Evolutionary conservation across 2,113 vertebrate species (phyloP), one percentile per base, ranked within the genome.

Genomic region (Myrmecophaga tridactyla): DNA sequence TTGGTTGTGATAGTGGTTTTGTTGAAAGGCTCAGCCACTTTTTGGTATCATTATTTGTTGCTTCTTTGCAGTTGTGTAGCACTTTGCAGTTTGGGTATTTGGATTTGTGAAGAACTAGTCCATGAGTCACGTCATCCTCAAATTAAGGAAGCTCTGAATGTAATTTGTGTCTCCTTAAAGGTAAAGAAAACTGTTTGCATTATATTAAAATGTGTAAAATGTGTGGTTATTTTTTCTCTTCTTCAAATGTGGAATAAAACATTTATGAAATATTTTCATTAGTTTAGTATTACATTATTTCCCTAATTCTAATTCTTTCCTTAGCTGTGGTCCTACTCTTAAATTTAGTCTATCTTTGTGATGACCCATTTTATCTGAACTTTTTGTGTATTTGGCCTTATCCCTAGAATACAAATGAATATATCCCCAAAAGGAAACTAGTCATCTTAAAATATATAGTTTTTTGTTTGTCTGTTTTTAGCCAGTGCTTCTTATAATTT

Each of bases 81-180:
- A 72, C 98, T 99, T 97, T 99, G 99, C 97, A 99, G 99, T 97
- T 98, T 99, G 98, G 99, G 99, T 67, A 99, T 99, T 98, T 99
- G 99, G 99, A 99, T 99, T 95, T 99, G 99, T 97, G 99, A 99
- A 97, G 99, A 99, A 97, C 96, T 99, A 90, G 99, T 99, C 82
- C 99, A 99, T 48, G 99, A 99, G 90, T 99, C 99, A 70, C 99
- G 98, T 92, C 99, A 99, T 98, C 99, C 99, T 48, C 99, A 99
- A 98, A 99, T 99, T 95, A 99, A 99, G 97, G 99, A 99, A 96
- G 99, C 99, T 67, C 97, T 99, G 92, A 99, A 99, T 96, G 99
- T 99, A 96, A 99, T 99, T 98, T 99, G 99, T 98, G 99, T 99
- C 76, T 99, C 99, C 82, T 98, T 99, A 97, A 99, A 99, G 99